A percentile compares a stretch with the other conserved stretches of the same genome.
Evolutionary conservation across 2,797 vertebrate genomes (phyloP).

Genomic region (Lindbergichthys nudifrons): DNA sequence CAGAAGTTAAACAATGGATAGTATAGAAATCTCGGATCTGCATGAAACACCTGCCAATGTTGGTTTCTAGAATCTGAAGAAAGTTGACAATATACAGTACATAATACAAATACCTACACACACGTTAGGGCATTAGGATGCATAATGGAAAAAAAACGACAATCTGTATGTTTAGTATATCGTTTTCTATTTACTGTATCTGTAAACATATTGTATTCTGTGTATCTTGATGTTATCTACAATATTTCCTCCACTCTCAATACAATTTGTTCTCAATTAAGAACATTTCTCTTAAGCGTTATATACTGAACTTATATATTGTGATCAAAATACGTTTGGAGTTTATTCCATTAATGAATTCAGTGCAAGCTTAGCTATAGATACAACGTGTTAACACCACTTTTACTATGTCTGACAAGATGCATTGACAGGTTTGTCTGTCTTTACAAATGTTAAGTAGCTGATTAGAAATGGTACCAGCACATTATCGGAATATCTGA

Average conservation of each 20-base stretch:
- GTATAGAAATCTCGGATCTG: background rate
- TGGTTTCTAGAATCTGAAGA: background rate
- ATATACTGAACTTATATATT: background rate
- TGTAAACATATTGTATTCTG: background rate
- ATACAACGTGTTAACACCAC: too few species aligned
- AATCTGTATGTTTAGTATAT: background rate
- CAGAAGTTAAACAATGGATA: slow-evolving; percentile 7
- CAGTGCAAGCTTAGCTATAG: background rate
- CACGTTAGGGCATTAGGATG: too few species aligned
- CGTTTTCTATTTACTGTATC: background rate
- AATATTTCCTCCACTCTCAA: background rate
- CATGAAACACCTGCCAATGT: background rate
- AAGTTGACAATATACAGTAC: background rate
- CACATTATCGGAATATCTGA: too few species aligned
- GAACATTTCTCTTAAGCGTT: background rate
- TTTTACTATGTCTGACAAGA: too few species aligned
- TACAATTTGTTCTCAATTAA: background rate
- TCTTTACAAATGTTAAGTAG: slow-evolving; percentile 7
- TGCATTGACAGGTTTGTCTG: background rate
- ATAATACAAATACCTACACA: too few species aligned
- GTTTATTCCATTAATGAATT: background rate
- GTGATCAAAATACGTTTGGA: background rate
- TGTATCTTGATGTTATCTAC: background rate
- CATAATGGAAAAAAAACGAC: background rate
- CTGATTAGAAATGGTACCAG: background rate